Evolutionary conservation across 37 sponge, comb jelly and placozoan species (phyloP).

Genomic region (Hormiphora californensis): DNA sequence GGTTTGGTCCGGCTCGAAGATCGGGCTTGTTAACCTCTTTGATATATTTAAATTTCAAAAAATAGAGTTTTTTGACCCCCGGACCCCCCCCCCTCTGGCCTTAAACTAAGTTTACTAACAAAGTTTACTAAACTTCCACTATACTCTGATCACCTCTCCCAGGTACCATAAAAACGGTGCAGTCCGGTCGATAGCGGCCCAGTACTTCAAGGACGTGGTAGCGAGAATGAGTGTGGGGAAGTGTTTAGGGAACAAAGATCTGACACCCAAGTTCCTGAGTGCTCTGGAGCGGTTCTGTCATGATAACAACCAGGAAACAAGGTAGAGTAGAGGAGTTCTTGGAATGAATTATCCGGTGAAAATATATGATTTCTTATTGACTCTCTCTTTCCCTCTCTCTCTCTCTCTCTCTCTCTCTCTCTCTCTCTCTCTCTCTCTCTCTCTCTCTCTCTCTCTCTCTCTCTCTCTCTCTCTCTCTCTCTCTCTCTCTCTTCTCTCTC

Average conservation of each 20-base stretch:
- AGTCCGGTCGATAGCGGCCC: not conserved
- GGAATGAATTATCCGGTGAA: too few species aligned
- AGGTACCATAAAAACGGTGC: constrained; percentile 27
- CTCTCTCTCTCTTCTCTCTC: not conserved
- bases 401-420: not conserved
- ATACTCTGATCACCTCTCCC: not conserved
- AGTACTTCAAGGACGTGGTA: constrained; percentile 31
- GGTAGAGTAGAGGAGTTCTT: not conserved
- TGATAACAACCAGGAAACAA: constrained; percentile 29
- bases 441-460: not conserved
- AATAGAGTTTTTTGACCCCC: too few species aligned
- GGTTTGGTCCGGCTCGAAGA: too few species aligned
- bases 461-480: not conserved
- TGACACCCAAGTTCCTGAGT: not conserved
- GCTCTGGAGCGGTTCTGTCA: constrained; percentile 29
- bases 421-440: not conserved
- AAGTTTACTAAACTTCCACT: too few species aligned
- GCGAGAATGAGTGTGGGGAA: constrained; percentile 4
- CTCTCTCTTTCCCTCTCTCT: not conserved
- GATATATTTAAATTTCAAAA: too few species aligned
- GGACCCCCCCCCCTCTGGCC: too few species aligned
- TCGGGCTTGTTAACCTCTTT: too few species aligned
- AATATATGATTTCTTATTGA: not conserved
- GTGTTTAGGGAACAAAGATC: not conserved
- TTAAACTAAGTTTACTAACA: too few species aligned